A percentile compares a stretch with the other conserved stretches of the same genome.
Conservation (phyloP, 1,140 invertebrate species). For the Glossosoma conforme region DNA sequence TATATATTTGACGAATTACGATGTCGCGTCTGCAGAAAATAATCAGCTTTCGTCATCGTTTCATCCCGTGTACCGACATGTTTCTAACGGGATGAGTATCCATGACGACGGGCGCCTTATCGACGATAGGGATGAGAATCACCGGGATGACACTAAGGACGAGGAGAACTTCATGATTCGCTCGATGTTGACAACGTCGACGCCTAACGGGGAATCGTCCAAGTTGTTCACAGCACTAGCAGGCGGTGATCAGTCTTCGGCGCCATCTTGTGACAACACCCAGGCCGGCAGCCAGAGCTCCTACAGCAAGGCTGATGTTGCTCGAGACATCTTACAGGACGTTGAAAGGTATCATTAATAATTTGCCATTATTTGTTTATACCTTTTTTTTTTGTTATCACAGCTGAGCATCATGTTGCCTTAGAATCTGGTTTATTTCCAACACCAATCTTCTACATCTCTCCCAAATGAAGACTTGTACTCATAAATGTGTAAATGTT, state of each 20-base stretch:
- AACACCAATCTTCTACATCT: too few species aligned
- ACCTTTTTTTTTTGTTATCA: too few species aligned
- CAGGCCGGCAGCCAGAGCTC: neutral
- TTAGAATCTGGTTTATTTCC: too few species aligned
- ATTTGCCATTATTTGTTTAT: too few species aligned
- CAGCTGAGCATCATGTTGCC: too few species aligned
- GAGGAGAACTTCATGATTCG: slow-evolving; percentile 29
- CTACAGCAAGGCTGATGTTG: slow-evolving; percentile 40
- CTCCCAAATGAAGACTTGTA: too few species aligned
- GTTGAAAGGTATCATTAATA: slow-evolving; percentile 50
- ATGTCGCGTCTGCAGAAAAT: slow-evolving; percentile 5
- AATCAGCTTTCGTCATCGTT: neutral
- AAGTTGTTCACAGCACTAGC: slow-evolving; percentile 23
- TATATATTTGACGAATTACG: slow-evolving; percentile 12
- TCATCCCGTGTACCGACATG: neutral
- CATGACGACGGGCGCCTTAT: neutral
- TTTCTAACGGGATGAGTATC: slow-evolving; percentile 1
- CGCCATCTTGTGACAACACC: slow-evolving; percentile 22
- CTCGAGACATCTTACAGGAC: slow-evolving; percentile 60
- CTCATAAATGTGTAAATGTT: too few species aligned
- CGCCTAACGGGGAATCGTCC: slow-evolving; percentile 18
- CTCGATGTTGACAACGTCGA: slow-evolving; percentile 26
- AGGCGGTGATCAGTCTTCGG: slow-evolving; percentile 1
- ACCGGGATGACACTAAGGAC: slow-evolving; percentile 9
- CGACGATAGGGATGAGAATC: slow-evolving; percentile 1